Conservation (phyloP, 1,140 invertebrate species). For the Schlechtendalia chinensis region DNA sequence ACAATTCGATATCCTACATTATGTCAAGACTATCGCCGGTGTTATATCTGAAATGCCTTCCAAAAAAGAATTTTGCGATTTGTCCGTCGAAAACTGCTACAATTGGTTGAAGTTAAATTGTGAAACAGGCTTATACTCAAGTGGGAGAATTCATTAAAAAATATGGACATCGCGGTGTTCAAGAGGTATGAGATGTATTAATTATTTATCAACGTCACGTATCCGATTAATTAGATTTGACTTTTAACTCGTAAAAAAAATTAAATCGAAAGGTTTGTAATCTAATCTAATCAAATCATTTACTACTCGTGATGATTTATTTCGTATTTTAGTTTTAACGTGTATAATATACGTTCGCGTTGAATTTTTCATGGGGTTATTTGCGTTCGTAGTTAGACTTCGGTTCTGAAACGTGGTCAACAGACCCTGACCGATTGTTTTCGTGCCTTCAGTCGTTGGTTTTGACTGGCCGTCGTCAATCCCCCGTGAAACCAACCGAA, state of each 20-base stretch:
- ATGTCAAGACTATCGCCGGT: background rate
- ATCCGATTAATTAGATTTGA: no score
- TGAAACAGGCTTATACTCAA: slow-evolving; percentile 58
- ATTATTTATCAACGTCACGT: no score
- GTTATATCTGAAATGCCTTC: slow-evolving; percentile 55
- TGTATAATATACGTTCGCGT: no score
- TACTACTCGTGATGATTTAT: no score
- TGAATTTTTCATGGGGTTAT: slow-evolving; percentile 12
- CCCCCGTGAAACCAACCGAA: background rate
- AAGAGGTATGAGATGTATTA: slow-evolving; percentile 64
- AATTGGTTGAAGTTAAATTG: slow-evolving; percentile 63
- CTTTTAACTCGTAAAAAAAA: no score
- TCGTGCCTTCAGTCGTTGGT: slow-evolving; percentile 61
- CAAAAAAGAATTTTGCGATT: slow-evolving; percentile 60
- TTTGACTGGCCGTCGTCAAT: slow-evolving; percentile 22
- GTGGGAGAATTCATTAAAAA: slow-evolving; percentile 66
- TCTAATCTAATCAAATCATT: no score
- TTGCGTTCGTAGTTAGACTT: slow-evolving; percentile 65
- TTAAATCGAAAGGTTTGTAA: no score
- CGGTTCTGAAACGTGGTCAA: slow-evolving; percentile 65
- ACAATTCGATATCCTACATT: background rate
- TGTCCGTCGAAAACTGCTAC: slow-evolving; percentile 60
- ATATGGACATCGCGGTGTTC: slow-evolving; percentile 72
- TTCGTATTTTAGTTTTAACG: no score
- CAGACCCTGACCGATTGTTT: slow-evolving; percentile 65